A percentile compares a stretch with the other conserved stretches of the same genome.
Conservation (phyloP, 2,113 vertebrate genomes). For the Chloropsis cyanopogon region DNA sequence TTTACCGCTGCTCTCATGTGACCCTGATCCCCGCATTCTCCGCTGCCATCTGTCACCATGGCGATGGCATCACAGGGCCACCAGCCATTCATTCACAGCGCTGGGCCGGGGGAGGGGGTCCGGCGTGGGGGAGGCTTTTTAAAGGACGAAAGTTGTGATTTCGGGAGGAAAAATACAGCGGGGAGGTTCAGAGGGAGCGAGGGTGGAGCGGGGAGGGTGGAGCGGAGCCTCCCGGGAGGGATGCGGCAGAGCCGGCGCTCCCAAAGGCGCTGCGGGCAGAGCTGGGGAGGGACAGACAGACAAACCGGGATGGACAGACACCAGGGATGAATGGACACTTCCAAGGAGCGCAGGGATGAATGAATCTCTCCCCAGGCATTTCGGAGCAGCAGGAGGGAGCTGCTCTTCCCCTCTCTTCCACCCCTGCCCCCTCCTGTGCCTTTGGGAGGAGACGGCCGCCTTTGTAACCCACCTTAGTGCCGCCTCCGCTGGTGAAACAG, state of each 20-base stretch:
- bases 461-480: background rate
- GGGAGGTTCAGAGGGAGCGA: background rate
- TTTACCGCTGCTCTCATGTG: conserved; percentile 75
- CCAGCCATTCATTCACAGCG: conserved; percentile 65
- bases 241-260: background rate
- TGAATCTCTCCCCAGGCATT: background rate
- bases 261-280: background rate
- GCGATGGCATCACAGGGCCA: conserved; percentile 67
- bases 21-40: conserved; percentile 71
- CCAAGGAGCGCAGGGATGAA: background rate
- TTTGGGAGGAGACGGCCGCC: background rate
- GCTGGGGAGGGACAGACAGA: background rate
- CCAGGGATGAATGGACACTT: background rate
- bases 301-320: rapidly evolving
- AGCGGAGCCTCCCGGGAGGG: background rate
- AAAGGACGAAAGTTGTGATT: background rate
- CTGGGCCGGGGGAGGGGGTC: background rate
- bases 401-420: background rate
- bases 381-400: background rate
- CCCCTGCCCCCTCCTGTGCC: background rate
- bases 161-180: background rate
- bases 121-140: background rate
- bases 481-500: rapidly evolving
- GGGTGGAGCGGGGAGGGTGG: background rate
- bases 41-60: conserved; percentile 75